Conservation (phyloP, 2,888 invertebrate genomes). For the Dione vanillae region DNA sequence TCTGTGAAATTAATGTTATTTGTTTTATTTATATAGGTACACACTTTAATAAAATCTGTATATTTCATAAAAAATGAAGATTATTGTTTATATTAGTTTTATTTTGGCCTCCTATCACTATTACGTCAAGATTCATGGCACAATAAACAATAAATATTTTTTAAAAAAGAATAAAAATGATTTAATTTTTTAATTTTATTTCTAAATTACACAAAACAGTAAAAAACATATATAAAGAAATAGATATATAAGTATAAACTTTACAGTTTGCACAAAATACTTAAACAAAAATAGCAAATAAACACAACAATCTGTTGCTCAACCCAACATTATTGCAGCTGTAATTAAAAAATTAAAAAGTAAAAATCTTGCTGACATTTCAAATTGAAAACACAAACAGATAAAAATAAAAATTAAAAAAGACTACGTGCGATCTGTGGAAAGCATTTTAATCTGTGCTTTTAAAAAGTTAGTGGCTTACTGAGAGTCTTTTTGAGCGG, state of each 20-base stretch:
- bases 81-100: neutral
- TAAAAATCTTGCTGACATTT: neutral
- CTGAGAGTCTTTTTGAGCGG: constrained; percentile 30
- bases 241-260: too few relatives aligned
- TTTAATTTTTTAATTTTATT: too few relatives aligned
- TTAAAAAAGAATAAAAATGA: neutral
- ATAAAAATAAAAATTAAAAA: constrained; percentile 27
- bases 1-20: neutral
- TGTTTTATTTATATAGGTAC: too few relatives aligned
- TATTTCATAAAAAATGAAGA: constrained; percentile 54
- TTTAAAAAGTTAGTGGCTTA: constrained; percentile 33
- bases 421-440: constrained; percentile 22
- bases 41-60: constrained; percentile 68
- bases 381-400: constrained; percentile 18
- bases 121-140: too few relatives aligned
- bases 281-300: neutral
- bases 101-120: neutral
- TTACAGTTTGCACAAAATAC: neutral
- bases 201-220: too few relatives aligned
- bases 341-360: constrained; percentile 19
- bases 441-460: constrained; percentile 32
- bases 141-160: neutral
- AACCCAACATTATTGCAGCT: constrained; percentile 11
- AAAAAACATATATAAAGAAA: too few relatives aligned
- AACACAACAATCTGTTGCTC: neutral